Evolutionary conservation across 2,113 vertebrate species (phyloP), one percentile per base, ranked within the genome.

Genomic region (Garra rufa): DNA sequence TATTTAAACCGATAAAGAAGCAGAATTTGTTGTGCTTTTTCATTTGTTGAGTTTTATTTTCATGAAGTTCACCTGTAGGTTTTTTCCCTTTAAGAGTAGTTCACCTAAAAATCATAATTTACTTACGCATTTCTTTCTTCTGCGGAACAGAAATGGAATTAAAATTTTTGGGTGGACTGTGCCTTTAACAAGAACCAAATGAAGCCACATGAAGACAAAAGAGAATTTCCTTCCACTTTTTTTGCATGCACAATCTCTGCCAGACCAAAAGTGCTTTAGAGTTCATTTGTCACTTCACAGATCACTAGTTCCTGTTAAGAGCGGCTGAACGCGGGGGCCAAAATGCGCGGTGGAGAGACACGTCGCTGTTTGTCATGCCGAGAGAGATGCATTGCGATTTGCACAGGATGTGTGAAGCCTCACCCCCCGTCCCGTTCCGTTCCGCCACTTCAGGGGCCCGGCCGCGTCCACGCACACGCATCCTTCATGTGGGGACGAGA

Each of bases 221-320:
- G 86, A 82, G 70, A 81, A 84, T 87, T 73, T 74, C 84, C 79
- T 67, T 38, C 24, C 17, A 21, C 46, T 28, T 55, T 76, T 38
- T 28, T 71, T 19, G 30, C 38, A 46, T 5, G 24, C 73, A 19
- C 7, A 26, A 30, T 65, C 34, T 26, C 55, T 19, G 24, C 46
- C 52, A 71, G 61, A 28, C 28, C 13, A 82, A n/a, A 90, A 94
- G 93, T 94, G 93, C 92, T 93, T 89, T 87, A 94, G 92, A 94
- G 90, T 92, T 94, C 93, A 94, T 95, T 93, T 95, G 92, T 95
- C 93, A 94, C 89, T 94, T 95, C 95, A 94, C 94, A 94, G 94
- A 95, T 94, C 92, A 92, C 92, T 91, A 94, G 90, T 93, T 95
- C 94, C 94, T 46, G 73, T 92, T 95, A 94, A 92, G 24, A 13